Evolutionary conservation across 2,797 vertebrate species (phyloP).

Genomic region (Iguana delicatissima): DNA sequence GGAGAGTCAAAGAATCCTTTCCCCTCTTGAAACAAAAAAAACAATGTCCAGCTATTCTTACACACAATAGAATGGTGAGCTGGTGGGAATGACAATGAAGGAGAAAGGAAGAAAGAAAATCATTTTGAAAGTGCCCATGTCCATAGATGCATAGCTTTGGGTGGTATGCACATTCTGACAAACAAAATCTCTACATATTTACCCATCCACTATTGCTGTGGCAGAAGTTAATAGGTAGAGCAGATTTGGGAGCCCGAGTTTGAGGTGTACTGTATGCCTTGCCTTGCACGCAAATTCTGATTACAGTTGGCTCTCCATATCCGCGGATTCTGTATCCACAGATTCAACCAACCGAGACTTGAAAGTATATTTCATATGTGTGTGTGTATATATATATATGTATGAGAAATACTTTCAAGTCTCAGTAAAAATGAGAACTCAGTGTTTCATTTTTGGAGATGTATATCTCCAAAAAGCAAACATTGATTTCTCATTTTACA

Average conservation of each 20-base stretch:
- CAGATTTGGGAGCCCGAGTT: neutral
- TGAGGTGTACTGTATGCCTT: neutral
- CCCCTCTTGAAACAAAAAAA: no score
- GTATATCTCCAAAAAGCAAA: no score
- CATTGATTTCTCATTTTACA: no score
- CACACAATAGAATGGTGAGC: no score
- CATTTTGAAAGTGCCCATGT: neutral
- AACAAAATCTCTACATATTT: neutral
- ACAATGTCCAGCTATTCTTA: neutral
- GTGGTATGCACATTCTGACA: neutral
- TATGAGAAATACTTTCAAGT: no score
- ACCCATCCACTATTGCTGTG: neutral
- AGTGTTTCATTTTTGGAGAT: no score
- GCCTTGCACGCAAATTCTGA: neutral
- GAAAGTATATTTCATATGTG: no score
- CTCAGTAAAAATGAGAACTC: no score
- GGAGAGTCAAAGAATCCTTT: no score
- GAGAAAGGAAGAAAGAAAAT: neutral
- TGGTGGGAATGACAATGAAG: neutral
- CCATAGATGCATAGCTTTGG: neutral
- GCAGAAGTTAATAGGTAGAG: neutral
- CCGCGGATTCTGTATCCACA: no score
- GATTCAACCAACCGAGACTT: no score
- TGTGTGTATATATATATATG: no score
- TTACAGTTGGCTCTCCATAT: neutral